Evolutionary conservation across 2,888 invertebrate genomes (phyloP).

Genomic region (Drosophila mimetica): DNA sequence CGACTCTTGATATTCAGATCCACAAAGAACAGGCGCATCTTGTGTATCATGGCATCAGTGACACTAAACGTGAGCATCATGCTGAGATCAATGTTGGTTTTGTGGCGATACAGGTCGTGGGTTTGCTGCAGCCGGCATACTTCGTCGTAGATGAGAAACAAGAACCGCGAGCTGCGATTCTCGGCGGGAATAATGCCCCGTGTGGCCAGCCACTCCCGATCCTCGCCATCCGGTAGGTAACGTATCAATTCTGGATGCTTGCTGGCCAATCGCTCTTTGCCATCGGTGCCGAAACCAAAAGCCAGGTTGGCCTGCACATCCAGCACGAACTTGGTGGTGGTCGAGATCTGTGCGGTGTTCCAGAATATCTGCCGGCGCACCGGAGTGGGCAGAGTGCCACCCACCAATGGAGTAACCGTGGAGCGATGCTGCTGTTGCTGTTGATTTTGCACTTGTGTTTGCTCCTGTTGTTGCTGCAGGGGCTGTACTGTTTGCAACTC

Average conservation of each 20-base stretch:
- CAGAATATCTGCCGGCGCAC: slow-evolving; percentile 85
- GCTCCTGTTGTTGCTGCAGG: slow-evolving; percentile 26
- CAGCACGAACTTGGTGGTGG: slow-evolving; percentile 87
- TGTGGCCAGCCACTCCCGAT: slow-evolving; percentile 87
- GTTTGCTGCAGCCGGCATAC: slow-evolving; percentile 86
- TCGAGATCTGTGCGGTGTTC: slow-evolving; percentile 86
- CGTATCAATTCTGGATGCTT: slow-evolving; percentile 88
- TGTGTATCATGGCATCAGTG: slow-evolving; percentile 87
- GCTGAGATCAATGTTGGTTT: slow-evolving; percentile 82
- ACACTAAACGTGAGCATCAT: slow-evolving; percentile 85
- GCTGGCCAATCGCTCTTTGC: slow-evolving; percentile 87
- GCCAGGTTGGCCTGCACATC: slow-evolving; percentile 85
- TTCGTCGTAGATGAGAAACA: slow-evolving; percentile 87
- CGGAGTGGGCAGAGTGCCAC: slow-evolving; percentile 57
- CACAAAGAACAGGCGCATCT: slow-evolving; percentile 85
- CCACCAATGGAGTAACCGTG: slow-evolving; percentile 28
- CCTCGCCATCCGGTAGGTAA: slow-evolving; percentile 88
- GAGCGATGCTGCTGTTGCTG: slow-evolving; percentile 39
- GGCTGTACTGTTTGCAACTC: slow-evolving; percentile 32
- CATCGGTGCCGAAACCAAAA: slow-evolving; percentile 83
- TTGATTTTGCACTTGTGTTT: slow-evolving; percentile 3
- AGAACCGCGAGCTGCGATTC: slow-evolving; percentile 87
- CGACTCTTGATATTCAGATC: slow-evolving; percentile 84
- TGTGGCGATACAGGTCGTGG: slow-evolving; percentile 85
- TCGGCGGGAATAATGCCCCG: slow-evolving; percentile 87